These are phyloP conservation scores for Ypsolopha sequella DNA, from an alignment of 2,888 invertebrate genomes.

Conservation along the genomic window DNA sequence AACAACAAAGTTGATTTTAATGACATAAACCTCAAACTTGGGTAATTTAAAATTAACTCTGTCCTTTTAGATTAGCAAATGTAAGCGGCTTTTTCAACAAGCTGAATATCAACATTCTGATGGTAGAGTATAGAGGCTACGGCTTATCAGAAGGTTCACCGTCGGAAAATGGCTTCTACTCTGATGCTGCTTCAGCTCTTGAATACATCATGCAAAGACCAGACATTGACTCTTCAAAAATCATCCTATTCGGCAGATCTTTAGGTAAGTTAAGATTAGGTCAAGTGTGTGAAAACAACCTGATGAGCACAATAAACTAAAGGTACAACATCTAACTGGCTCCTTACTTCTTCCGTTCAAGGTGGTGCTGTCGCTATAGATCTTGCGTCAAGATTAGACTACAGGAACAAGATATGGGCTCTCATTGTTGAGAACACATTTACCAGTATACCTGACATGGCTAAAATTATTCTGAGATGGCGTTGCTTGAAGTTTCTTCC, in stretches of 20 bases:
- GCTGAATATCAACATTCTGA: conserved; percentile 86
- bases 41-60: neutral
- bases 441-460: conserved; percentile 95
- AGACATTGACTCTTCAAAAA: conserved; percentile 87
- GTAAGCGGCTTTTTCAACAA: conserved; percentile 87
- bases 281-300: too few species aligned
- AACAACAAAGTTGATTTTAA: too few species aligned
- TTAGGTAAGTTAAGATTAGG: conserved; percentile 70
- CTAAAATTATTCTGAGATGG: conserved; percentile 83
- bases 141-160: conserved; percentile 92
- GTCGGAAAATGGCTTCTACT: conserved; percentile 87
- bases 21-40: neutral
- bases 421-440: conserved; percentile 95
- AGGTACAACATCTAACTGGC: neutral
- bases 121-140: conserved; percentile 97
- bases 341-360: conserved; percentile 16
- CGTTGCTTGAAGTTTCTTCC: conserved; percentile 82
- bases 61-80: conserved; percentile 79
- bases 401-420: conserved; percentile 85
- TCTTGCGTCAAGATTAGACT: conserved; percentile 81
- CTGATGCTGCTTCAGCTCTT: conserved; percentile 89
- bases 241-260: conserved; percentile 92
- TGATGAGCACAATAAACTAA: too few species aligned
- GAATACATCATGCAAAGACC: conserved; percentile 85
- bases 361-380: conserved; percentile 96